Conservation (phyloP, 1,140 invertebrate species). For the Tetragnatha versicolor region DNA sequence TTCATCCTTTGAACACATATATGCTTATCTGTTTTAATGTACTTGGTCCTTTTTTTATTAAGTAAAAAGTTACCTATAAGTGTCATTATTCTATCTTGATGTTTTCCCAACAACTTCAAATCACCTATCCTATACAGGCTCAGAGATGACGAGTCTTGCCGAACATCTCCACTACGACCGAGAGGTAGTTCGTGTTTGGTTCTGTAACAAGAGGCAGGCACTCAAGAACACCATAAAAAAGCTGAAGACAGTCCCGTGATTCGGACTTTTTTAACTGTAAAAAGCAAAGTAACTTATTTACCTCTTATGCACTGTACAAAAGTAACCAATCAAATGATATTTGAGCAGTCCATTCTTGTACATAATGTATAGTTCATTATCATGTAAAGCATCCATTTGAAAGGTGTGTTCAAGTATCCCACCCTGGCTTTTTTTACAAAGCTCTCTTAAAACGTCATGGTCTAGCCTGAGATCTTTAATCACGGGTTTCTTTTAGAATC, state of each 20-base stretch:
- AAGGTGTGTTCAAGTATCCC: too few species aligned
- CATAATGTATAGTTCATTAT: slow-evolving; percentile 20
- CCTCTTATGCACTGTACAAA: slow-evolving; percentile 22
- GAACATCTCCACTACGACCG: slow-evolving; percentile 95
- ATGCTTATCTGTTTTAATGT: too few species aligned
- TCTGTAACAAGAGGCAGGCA: slow-evolving; percentile 97
- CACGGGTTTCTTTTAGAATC: too few species aligned
- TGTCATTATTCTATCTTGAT: not conserved
- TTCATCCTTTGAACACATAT: not conserved
- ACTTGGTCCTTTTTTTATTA: not conserved
- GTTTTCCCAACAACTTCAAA: not conserved
- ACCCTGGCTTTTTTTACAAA: too few species aligned
- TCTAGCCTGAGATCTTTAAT: too few species aligned
- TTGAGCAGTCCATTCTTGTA: not conserved
- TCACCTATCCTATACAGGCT: slow-evolving; percentile 74
- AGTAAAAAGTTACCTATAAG: not conserved
- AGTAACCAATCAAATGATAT: not conserved
- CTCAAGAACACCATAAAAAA: slow-evolving; percentile 87
- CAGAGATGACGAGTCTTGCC: slow-evolving; percentile 93
- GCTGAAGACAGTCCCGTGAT: slow-evolving; percentile 60
- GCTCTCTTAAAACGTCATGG: too few species aligned
- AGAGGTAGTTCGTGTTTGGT: slow-evolving; percentile 98
- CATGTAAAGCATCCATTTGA: too few species aligned
- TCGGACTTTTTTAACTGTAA: not conserved
- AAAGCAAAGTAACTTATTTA: not conserved